Evolutionary conservation across 2,888 invertebrate genomes (phyloP).

Genomic region (Drosophila pullipes): DNA sequence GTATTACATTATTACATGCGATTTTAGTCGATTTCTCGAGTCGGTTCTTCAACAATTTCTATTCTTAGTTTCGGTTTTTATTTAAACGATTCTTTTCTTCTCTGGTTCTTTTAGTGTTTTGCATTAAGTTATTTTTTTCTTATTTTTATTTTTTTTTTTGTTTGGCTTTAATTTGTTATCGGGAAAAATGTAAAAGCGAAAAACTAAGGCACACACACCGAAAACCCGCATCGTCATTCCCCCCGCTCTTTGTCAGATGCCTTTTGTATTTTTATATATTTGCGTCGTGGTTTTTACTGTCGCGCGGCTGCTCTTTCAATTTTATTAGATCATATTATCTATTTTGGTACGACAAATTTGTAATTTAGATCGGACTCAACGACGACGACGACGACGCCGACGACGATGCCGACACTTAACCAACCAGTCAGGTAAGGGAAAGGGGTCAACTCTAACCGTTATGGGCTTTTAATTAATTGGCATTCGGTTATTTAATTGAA

Average conservation of each 20-base stretch:
- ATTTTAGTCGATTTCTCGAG: neutral
- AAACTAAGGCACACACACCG: neutral
- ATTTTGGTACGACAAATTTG: conserved; percentile 79
- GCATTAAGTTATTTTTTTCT: conserved; percentile 15
- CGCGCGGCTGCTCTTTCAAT: conserved; percentile 75
- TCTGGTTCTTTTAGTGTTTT: conserved; percentile 20
- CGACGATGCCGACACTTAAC: conserved; percentile 42
- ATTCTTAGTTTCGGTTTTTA: neutral
- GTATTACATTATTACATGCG: conserved; percentile 19
- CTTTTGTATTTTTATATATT: conserved; percentile 42
- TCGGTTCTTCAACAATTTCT: conserved; percentile 14
- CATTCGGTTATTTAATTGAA: conserved; percentile 76
- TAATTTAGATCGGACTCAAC: conserved; percentile 70
- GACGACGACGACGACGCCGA: conserved; percentile 26
- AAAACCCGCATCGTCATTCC: conserved; percentile 43
- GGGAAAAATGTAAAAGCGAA: conserved; percentile 44
- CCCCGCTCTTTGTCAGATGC: neutral
- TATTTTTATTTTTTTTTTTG: conserved; percentile 4
- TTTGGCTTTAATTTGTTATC: conserved; percentile 47
- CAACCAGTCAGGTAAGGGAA: conserved; percentile 18
- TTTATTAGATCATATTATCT: conserved; percentile 80
- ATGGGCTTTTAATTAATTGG: conserved; percentile 79
- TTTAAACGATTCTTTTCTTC: conserved; percentile 14
- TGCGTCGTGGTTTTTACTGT: conserved; percentile 67
- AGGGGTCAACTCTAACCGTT: conserved; percentile 52